Conservation (phyloP, 2,888 invertebrate species). For the Lasioglossum villosulum region DNA sequence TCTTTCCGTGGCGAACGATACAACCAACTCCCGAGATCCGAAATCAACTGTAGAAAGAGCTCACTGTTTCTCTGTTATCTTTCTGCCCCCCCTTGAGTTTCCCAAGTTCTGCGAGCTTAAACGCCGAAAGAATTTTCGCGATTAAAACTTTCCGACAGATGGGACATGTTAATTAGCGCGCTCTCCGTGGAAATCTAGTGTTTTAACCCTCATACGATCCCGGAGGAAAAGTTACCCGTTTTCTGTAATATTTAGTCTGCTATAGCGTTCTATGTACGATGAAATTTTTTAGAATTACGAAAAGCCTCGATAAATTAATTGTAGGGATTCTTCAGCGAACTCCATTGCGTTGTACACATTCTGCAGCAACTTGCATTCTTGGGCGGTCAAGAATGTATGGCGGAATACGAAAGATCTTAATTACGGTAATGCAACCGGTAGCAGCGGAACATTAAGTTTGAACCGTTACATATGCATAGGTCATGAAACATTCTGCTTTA, state of each 20-base stretch:
- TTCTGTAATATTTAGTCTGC: no score
- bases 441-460: background rate
- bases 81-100: background rate
- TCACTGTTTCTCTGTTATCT: conserved; percentile 17
- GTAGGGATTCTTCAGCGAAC: background rate
- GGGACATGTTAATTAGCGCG: conserved; percentile 6
- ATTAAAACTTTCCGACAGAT: background rate
- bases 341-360: background rate
- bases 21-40: conserved; percentile 29
- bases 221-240: background rate
- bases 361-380: background rate
- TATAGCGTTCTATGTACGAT: no score
- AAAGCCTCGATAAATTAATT: background rate
- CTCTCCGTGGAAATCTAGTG: background rate
- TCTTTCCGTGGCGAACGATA: conserved; percentile 45
- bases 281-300: background rate
- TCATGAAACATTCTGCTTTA: background rate
- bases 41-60: conserved; percentile 18
- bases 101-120: background rate
- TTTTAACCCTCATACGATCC: no score
- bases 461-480: background rate
- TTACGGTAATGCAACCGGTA: background rate
- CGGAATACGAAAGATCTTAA: background rate
- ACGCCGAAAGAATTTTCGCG: background rate
- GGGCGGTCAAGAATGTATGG: background rate